These are phyloP conservation scores for Pseudachorutes palmiensis DNA, from an alignment of 1,140 invertebrate species.

Conservation along the genomic window DNA sequence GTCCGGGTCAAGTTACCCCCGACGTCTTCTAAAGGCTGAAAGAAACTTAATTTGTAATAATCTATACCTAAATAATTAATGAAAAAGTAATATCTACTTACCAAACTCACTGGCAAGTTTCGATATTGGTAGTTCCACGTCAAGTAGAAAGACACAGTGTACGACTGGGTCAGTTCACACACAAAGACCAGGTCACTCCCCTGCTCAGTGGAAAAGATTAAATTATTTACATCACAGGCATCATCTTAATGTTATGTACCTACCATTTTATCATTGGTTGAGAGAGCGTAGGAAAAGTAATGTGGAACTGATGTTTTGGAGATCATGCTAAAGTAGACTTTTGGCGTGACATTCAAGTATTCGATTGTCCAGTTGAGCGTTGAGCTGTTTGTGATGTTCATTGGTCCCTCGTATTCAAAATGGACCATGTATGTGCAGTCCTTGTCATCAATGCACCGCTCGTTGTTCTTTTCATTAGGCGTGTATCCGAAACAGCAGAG, in stretches of 20 bases:
- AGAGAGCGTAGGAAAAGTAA: neutral
- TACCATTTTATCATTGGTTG: neutral
- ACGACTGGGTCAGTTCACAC: neutral
- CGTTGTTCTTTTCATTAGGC: neutral
- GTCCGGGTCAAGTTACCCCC: neutral
- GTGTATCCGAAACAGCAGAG: neutral
- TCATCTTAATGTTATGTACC: neutral
- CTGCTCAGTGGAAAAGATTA: neutral
- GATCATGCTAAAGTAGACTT: neutral
- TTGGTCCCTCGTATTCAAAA: neutral
- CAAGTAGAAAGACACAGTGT: neutral
- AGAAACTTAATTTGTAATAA: neutral
- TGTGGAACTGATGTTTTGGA: neutral
- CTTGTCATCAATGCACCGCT: neutral
- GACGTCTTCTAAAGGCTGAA: neutral
- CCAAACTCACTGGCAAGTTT: neutral
- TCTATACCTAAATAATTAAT: neutral
- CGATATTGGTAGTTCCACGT: neutral
- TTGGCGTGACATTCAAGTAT: neutral
- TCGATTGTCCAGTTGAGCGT: neutral
- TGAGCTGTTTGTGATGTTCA: neutral
- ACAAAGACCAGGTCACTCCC: neutral
- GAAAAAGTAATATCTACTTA: neutral
- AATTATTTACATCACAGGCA: neutral
- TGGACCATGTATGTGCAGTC: neutral